Evolutionary conservation across 2,113 vertebrate species (phyloP).

Genomic region (Macheiramphus alcinus): DNA sequence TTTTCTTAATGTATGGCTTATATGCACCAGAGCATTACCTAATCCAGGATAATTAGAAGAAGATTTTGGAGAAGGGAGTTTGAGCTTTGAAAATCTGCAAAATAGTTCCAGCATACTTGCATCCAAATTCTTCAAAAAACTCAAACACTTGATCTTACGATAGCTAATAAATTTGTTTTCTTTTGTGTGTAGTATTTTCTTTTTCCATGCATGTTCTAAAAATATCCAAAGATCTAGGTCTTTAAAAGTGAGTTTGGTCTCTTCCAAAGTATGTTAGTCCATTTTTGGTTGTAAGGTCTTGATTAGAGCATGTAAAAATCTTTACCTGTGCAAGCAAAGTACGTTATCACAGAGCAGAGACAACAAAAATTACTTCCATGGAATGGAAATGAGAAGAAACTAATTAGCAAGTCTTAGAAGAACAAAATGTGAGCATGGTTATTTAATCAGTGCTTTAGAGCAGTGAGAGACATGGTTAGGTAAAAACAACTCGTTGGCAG

Average conservation of each 20-base stretch:
- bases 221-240: not conserved
- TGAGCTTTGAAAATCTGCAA: not conserved
- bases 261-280: not conserved
- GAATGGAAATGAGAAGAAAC: not conserved
- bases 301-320: not conserved
- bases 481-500: not conserved
- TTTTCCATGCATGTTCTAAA: not conserved
- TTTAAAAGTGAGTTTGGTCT: not conserved
- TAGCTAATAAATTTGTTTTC: not conserved
- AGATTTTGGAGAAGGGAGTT: not conserved
- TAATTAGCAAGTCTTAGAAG: not conserved
- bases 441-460: not conserved
- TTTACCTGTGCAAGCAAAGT: not conserved
- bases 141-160: not conserved
- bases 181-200: not conserved
- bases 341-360: not conserved
- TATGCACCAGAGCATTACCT: not conserved
- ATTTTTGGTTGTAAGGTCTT: not conserved
- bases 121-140: not conserved
- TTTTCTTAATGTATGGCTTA: not conserved
- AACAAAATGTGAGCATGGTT: not conserved
- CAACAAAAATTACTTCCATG: rapidly evolving
- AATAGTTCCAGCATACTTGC: not conserved
- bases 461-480: not conserved
- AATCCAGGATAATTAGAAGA: not conserved